Conservation (phyloP, 2,888 invertebrate species). For the Nesidiocoris tenuis region DNA sequence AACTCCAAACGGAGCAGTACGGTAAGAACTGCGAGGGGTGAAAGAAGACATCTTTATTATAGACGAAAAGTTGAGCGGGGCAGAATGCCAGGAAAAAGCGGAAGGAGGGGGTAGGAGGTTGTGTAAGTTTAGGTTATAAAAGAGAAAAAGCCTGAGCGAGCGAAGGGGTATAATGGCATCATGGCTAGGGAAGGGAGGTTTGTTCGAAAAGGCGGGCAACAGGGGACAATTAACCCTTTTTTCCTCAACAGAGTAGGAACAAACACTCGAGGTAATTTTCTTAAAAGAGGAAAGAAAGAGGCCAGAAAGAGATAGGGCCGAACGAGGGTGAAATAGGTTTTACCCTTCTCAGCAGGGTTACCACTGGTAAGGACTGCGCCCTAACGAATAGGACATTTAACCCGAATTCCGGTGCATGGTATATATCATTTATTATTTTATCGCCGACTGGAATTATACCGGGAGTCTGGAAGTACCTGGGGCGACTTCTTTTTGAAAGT, state of each 20-base stretch:
- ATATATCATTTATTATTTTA: too few relatives aligned
- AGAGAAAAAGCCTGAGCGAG: background rate
- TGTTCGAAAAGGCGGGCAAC: slow-evolving; percentile 21
- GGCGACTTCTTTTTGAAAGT: too few relatives aligned
- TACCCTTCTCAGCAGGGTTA: background rate
- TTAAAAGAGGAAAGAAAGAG: background rate
- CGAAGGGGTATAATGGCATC: background rate
- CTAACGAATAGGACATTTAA: too few relatives aligned
- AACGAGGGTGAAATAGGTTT: background rate
- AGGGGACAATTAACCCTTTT: slow-evolving; percentile 35
- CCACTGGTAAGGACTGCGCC: background rate
- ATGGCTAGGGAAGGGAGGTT: background rate
- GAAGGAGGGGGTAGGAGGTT: background rate
- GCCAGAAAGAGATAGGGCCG: background rate
- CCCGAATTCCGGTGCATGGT: too few relatives aligned
- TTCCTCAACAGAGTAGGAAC: slow-evolving; percentile 29
- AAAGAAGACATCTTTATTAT: background rate
- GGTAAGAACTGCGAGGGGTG: background rate
- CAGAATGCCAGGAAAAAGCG: background rate
- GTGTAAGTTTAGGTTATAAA: background rate
- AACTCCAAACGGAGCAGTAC: background rate
- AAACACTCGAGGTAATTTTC: slow-evolving; percentile 36
- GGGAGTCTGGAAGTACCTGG: too few relatives aligned
- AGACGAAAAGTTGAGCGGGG: background rate
- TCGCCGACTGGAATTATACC: too few relatives aligned